Evolutionary conservation across 92 coral and sea anemone genomes (phyloP).

Genomic region (Porites cylindrica): DNA sequence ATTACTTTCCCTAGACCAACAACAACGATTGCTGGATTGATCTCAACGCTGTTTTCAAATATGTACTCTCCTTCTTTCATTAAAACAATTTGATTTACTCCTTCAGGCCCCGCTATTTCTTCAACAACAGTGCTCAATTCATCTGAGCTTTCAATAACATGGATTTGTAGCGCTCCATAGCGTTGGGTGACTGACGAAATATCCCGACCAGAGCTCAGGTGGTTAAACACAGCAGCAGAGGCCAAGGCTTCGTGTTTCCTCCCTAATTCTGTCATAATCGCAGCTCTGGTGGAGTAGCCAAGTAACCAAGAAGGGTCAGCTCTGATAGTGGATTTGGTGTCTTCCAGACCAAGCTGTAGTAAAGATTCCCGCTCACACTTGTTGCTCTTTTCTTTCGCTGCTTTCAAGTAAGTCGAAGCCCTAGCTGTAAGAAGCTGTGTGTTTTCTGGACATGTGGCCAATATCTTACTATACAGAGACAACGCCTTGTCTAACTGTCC

Average conservation of each 20-base stretch:
- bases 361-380: background rate
- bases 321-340: background rate
- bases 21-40: background rate
- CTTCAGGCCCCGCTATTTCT: background rate
- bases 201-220: slow-evolving; percentile 31
- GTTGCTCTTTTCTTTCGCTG: background rate
- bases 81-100: slow-evolving; percentile 20
- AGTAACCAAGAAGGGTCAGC: slow-evolving; percentile 27
- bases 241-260: slow-evolving; percentile 23
- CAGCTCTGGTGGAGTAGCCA: slow-evolving; percentile 19
- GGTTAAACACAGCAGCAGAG: slow-evolving; percentile 30
- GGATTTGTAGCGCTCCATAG: background rate
- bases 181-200: background rate
- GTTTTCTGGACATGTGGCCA: background rate
- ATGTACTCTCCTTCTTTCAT: slow-evolving; percentile 19
- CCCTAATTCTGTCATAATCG: slow-evolving; percentile 1
- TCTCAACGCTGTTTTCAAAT: slow-evolving; percentile 6
- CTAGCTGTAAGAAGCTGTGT: slow-evolving; percentile 5
- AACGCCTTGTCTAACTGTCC: slow-evolving; percentile 2
- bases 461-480: background rate
- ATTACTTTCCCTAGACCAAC: slow-evolving; percentile 23
- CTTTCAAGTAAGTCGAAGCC: background rate
- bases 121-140: slow-evolving; percentile 1
- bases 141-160: slow-evolving; percentile 4
- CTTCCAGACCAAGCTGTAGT: background rate